A percentile compares a stretch with the other conserved stretches of the same genome.
phyloP scores from a whole-genome alignment of 2,797 vertebrate species.

The Pempheris klunzingeri region DNA sequence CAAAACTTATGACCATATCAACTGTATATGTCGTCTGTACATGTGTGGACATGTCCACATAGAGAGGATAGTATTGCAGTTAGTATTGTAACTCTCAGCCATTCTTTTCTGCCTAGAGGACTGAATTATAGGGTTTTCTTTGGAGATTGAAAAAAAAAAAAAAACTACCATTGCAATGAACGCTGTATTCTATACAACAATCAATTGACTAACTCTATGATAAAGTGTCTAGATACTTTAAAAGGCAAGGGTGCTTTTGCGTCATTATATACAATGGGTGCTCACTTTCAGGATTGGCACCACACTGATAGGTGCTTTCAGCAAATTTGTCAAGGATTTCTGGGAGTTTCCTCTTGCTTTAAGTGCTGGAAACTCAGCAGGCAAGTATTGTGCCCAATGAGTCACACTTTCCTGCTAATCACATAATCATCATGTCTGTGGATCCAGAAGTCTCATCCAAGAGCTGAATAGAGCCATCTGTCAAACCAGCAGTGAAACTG shows the following conservation, averaged over 20 bases:
- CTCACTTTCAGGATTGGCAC: background rate
- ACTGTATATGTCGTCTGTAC: too few relatives aligned
- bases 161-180: too few relatives aligned
- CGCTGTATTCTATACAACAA: too few relatives aligned
- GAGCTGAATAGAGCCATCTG: conserved; percentile 22
- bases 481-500: conserved; percentile 15
- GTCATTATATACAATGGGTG: background rate
- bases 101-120: too few relatives aligned
- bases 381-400: background rate
- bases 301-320: background rate
- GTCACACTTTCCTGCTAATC: conserved; percentile 2
- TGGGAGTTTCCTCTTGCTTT: background rate
- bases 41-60: too few relatives aligned
- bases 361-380: background rate
- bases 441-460: conserved; percentile 14
- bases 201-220: background rate
- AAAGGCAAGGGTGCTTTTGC: background rate
- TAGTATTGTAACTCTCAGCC: too few relatives aligned
- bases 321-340: background rate
- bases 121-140: too few relatives aligned
- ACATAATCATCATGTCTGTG: conserved; percentile 15
- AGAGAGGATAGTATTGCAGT: too few relatives aligned
- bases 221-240: background rate
- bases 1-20: too few relatives aligned
- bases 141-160: too few relatives aligned